phyloP scores from a whole-genome alignment of 2,888 invertebrate genomes.

The Mongoloraphidia duomilia region DNA sequence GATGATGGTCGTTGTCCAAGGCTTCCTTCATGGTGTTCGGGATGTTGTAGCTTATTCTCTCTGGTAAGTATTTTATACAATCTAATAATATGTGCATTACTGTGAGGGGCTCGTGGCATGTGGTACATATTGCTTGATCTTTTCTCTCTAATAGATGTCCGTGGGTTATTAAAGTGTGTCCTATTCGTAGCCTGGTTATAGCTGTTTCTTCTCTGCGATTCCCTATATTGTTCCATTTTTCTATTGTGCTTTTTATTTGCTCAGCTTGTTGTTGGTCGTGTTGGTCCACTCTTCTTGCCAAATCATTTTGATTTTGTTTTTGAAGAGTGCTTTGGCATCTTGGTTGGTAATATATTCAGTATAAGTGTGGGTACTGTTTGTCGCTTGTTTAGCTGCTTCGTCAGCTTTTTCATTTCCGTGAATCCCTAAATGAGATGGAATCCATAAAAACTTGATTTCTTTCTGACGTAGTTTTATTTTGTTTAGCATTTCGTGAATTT shows the following conservation, averaged over 20 bases:
- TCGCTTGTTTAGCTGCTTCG: constrained; percentile 1
- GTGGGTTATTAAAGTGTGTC: no score
- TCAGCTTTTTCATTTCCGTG: constrained; percentile 5
- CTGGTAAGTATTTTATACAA: not conserved
- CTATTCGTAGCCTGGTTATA: no score
- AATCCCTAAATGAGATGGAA: constrained; percentile 3
- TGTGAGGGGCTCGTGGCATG: no score
- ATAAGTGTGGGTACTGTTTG: not conserved
- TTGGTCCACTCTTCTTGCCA: constrained; percentile 1
- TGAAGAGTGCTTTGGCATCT: constrained; percentile 2
- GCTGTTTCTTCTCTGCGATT: no score
- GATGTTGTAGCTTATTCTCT: no score
- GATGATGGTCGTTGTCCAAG: no score
- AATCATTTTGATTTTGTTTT: not conserved
- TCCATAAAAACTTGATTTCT: constrained; percentile 1
- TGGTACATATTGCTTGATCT: no score
- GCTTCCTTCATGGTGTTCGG: no score
- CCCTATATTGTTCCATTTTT: no score
- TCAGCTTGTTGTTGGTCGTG: constrained; percentile 2
- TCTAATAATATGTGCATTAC: no score
- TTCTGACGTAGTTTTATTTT: not conserved
- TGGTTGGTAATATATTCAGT: not conserved
- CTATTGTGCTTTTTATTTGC: not conserved
- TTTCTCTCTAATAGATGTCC: no score
- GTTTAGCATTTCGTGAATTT: not conserved